Evolutionary conservation across 2,888 invertebrate genomes (phyloP).

Genomic region (Cyclophora albipunctata): DNA sequence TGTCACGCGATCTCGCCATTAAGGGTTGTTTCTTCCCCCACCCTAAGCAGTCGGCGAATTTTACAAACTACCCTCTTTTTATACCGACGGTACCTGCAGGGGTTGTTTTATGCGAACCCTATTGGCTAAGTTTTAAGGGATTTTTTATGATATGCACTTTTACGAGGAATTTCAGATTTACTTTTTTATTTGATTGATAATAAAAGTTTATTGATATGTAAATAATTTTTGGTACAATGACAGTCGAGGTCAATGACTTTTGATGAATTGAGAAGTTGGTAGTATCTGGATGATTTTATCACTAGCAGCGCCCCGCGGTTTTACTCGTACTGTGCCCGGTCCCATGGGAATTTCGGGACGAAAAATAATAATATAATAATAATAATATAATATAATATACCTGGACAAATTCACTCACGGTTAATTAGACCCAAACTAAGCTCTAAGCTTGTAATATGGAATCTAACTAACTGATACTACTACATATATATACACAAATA

Average conservation of each 20-base stretch:
- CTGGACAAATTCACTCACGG: too few relatives aligned
- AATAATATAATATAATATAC: too few relatives aligned
- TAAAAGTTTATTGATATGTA: neutral
- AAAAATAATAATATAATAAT: too few relatives aligned
- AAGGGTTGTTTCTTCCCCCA: conserved; percentile 52
- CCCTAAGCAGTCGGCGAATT: conserved; percentile 61
- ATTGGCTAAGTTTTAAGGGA: conserved; percentile 41
- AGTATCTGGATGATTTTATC: neutral
- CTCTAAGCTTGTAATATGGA: too few relatives aligned
- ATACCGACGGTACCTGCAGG: conserved; percentile 36
- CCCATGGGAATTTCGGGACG: too few relatives aligned
- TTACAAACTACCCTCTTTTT: conserved; percentile 67
- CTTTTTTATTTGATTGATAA: neutral
- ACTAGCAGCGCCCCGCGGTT: neutral
- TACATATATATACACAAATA: too few relatives aligned
- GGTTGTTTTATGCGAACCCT: conserved; percentile 43
- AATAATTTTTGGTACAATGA: neutral
- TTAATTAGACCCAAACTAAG: too few relatives aligned
- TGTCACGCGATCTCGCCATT: conserved; percentile 75
- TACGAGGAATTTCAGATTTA: conserved; percentile 36
- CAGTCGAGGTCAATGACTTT: neutral
- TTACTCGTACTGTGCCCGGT: neutral
- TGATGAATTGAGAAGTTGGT: too few relatives aligned
- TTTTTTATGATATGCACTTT: conserved; percentile 50
- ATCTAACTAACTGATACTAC: too few relatives aligned